A percentile compares a stretch with the other conserved stretches of the same genome.
Evolutionary conservation across 2,113 vertebrate species (phyloP).

Genomic region (Oxyruncus cristatus): DNA sequence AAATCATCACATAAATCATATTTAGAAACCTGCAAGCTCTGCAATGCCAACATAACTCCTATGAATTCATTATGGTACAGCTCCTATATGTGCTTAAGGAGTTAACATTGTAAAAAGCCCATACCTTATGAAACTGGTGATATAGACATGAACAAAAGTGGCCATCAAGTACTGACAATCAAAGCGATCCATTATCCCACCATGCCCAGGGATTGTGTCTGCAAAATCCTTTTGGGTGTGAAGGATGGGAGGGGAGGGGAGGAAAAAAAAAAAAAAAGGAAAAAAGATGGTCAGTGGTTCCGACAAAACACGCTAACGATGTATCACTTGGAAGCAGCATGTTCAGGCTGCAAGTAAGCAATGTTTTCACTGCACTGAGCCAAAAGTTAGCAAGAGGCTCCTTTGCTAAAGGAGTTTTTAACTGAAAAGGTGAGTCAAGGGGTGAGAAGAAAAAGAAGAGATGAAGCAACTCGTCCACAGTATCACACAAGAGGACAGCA

Average conservation of each 20-base stretch:
- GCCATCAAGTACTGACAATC: slow-evolving; percentile 99
- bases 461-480: not conserved
- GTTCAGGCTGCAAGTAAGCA: not conserved
- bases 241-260: rapidly evolving
- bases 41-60: not conserved
- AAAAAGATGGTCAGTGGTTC: not conserved
- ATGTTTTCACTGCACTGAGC: not conserved
- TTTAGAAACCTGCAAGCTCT: not conserved
- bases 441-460: not conserved
- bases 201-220: slow-evolving; percentile 95
- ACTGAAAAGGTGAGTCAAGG: not conserved
- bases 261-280: not conserved
- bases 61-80: not conserved
- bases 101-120: not conserved
- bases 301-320: rapidly evolving
- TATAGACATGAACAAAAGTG: slow-evolving; percentile 97
- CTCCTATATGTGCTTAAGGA: not conserved
- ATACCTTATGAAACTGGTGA: slow-evolving; percentile 96
- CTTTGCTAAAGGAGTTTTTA: not conserved
- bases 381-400: not conserved
- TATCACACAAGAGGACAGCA: not conserved
- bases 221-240: slow-evolving; percentile 88
- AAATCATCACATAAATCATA: not conserved
- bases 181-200: slow-evolving; percentile 97
- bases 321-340: not conserved